Evolutionary conservation across 2,113 vertebrate genomes (phyloP), one percentile per base, ranked within the genome.

Genomic region (Otocyon megalotis): DNA sequence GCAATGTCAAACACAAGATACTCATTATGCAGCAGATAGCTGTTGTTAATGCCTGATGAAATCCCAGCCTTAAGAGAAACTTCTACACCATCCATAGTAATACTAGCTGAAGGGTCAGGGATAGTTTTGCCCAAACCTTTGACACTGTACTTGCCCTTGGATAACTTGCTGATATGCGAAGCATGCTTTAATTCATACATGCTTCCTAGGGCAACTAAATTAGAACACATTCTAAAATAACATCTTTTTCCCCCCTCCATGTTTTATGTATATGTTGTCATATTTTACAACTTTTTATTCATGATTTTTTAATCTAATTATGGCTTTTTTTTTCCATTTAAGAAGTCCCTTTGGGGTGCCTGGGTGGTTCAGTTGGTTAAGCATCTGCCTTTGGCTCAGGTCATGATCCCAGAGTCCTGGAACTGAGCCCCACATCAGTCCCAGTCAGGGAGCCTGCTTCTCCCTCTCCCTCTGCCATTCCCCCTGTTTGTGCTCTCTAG

Each of bases 1-100:
- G 99, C 99, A 80, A 99, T 98, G 86, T 99, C 99, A 14, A 99
- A 99, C 92, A 99, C 99, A 8, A 99, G 99, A 98, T 99, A 99
- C 99, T 99, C 99, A 20, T 99, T 99, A 99, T 99, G 99, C 24
- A 99, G 99, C 60, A 99, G 99, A 97, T 99, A 99, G 28, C 99
- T 99, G 97, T 99, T 99, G 0, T 99, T 99, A 32, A 99, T 99
- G 97, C 99, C 99, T 0, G 99, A 99, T 28, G 99, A 97, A 96
- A 98, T 71, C 67, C 99, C 99, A 93, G 99, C 99, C 43, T 99
- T 99, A 30, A 99, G 97, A 37, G 99, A 99, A 96, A 99, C 99
- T 62, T 99, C 99, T 30, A 99, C 99, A 0, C 99, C 99, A 3
- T 99, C 99, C 94, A 99, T 98, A 88, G 98, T 98, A 50, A 99